Percentiles rank a stretch among this genome's conserved stretches.
Evolutionary conservation across 1,140 invertebrate genomes (phyloP).

Genomic region (Samia ricini): DNA sequence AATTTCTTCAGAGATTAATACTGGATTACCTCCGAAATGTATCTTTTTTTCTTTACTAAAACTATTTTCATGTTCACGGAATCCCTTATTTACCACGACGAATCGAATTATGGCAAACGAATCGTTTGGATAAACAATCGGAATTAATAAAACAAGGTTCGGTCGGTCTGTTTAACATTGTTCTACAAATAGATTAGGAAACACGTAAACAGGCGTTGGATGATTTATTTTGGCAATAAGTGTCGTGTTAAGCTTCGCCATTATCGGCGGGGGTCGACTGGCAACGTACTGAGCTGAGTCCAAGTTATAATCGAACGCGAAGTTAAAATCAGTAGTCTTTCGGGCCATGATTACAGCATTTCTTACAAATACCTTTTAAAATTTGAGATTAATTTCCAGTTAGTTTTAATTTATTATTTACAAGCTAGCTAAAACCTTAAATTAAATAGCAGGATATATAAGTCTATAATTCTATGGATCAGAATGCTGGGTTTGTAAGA

Average conservation of each 20-base stretch:
- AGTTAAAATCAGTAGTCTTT: no score
- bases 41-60: not conserved
- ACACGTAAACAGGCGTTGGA: constrained; percentile 34
- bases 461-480: no score
- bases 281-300: constrained; percentile 24
- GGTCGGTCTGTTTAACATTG: not conserved
- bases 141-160: not conserved
- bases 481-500: no score
- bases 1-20: no score
- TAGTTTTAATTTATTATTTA: no score
- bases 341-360: no score
- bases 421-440: no score
- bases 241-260: constrained; percentile 62
- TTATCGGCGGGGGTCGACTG: constrained; percentile 47
- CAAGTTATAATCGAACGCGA: constrained; percentile 6
- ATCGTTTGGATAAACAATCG: not conserved
- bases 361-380: no score
- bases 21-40: not conserved
- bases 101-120: not conserved
- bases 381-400: no score
- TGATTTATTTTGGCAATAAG: constrained; percentile 71
- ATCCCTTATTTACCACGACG: not conserved
- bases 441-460: no score
- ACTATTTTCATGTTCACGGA: not conserved
- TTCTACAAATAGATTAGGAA: constrained; percentile 36